Conservation (phyloP, 2,797 vertebrate species). For the Semotilus atromaculatus region DNA sequence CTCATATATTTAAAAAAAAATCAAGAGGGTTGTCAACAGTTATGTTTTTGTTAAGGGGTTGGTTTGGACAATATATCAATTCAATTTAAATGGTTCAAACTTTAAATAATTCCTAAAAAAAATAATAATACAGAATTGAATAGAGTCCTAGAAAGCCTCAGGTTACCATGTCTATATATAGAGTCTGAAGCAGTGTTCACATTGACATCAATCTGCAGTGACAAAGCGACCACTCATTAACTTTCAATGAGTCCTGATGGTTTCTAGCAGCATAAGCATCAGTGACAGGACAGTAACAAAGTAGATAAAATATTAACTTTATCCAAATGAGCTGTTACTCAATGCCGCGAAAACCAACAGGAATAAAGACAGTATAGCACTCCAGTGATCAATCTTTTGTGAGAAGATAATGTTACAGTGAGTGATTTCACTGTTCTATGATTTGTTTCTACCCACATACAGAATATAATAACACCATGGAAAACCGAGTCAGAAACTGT, state of each 20-base stretch:
- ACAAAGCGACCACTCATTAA: neutral
- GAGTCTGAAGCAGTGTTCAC: neutral
- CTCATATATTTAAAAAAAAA: neutral
- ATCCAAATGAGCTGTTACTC: neutral
- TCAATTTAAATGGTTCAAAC: neutral
- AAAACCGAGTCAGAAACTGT: neutral
- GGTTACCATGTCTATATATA: neutral
- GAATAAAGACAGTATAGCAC: neutral
- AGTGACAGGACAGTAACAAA: neutral
- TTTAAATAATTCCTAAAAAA: neutral
- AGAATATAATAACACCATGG: neutral
- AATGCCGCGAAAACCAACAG: neutral
- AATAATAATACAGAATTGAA: neutral
- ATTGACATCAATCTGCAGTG: neutral
- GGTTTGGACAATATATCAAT: neutral
- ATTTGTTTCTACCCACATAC: slow-evolving; percentile 21
- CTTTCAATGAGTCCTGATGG: neutral
- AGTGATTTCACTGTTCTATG: slow-evolving; percentile 6
- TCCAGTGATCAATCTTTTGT: neutral
- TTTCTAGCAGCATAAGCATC: neutral
- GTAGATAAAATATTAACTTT: neutral
- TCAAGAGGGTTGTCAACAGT: neutral
- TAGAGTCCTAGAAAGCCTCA: neutral
- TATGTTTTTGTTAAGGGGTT: neutral
- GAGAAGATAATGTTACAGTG: neutral